Conservation (phyloP, 2,113 vertebrate species). For the Cebidichthys violaceus region DNA sequence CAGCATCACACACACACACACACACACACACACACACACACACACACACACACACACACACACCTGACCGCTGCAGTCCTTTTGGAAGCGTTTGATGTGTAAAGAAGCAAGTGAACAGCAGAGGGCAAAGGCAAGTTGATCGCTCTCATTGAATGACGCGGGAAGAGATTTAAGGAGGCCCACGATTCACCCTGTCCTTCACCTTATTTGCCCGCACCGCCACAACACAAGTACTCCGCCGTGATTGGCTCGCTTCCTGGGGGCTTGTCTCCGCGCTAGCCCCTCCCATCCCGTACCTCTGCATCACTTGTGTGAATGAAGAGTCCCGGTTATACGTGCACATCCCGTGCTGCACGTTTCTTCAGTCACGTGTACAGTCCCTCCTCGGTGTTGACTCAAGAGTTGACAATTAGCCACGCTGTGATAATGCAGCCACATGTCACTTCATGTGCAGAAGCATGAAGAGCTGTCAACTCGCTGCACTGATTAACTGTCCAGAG, state of each 20-base stretch:
- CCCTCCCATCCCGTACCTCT: slow-evolving; percentile 63
- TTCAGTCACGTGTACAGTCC: not conserved
- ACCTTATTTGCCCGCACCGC: slow-evolving; percentile 41
- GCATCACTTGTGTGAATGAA: slow-evolving; percentile 75
- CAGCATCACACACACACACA: not conserved
- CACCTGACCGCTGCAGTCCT: slow-evolving; percentile 29
- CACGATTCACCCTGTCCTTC: slow-evolving; percentile 63
- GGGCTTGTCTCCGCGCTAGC: slow-evolving; percentile 52
- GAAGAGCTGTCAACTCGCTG: not conserved
- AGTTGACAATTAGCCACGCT: slow-evolving; percentile 30
- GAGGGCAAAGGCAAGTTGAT: not conserved
- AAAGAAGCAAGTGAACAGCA: not conserved
- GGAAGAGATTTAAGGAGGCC: slow-evolving; percentile 5
- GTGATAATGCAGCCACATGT: not conserved
- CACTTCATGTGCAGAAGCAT: not conserved
- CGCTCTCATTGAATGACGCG: not conserved
- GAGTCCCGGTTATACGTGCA: not conserved
- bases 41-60: not conserved
- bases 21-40: not conserved
- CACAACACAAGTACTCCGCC: slow-evolving; percentile 30
- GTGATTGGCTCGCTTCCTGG: slow-evolving; percentile 69
- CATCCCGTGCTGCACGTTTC: not conserved
- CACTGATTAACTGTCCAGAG: slow-evolving; percentile 30
- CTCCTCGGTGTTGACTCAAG: not conserved
- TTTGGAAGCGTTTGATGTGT: not conserved